Evolutionary conservation across 2,888 invertebrate species (phyloP).

Genomic region (Zootermopsis nevadensis): DNA sequence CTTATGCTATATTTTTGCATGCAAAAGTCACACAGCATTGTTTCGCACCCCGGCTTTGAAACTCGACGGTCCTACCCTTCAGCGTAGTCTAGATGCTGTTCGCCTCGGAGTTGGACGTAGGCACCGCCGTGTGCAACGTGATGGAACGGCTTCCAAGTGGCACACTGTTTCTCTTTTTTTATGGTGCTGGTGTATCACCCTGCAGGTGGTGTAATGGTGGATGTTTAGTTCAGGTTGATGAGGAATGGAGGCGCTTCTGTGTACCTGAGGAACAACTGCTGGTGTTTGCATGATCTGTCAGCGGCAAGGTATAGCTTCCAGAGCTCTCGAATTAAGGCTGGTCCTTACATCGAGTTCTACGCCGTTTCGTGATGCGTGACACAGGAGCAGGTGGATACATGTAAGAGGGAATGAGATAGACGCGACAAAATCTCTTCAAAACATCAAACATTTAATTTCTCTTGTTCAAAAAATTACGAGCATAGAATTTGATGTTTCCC

Average conservation of each 20-base stretch:
- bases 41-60: slow-evolving; percentile 39
- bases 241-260: neutral
- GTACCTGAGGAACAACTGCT: neutral
- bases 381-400: too few relatives aligned
- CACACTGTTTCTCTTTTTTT: neutral
- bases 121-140: neutral
- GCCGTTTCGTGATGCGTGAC: too few relatives aligned
- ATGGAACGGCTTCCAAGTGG: slow-evolving; percentile 11
- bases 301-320: neutral
- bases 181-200: neutral
- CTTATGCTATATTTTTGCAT: slow-evolving; percentile 48
- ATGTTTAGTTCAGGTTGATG: slow-evolving; percentile 8
- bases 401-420: too few relatives aligned
- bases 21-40: slow-evolving; percentile 48
- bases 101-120: slow-evolving; percentile 34
- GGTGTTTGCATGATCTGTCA: neutral
- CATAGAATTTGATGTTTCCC: too few relatives aligned
- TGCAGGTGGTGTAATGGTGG: slow-evolving; percentile 15
- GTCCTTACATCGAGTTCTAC: too few relatives aligned
- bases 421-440: too few relatives aligned
- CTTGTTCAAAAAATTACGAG: too few relatives aligned
- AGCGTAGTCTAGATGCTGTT: slow-evolving; percentile 19
- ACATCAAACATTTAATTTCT: too few relatives aligned
- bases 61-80: slow-evolving; percentile 4
- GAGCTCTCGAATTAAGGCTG: too few relatives aligned